These are phyloP conservation scores for Rhagologus leucostigma DNA, from an alignment of 2,113 vertebrate species.

Conservation along the genomic window DNA sequence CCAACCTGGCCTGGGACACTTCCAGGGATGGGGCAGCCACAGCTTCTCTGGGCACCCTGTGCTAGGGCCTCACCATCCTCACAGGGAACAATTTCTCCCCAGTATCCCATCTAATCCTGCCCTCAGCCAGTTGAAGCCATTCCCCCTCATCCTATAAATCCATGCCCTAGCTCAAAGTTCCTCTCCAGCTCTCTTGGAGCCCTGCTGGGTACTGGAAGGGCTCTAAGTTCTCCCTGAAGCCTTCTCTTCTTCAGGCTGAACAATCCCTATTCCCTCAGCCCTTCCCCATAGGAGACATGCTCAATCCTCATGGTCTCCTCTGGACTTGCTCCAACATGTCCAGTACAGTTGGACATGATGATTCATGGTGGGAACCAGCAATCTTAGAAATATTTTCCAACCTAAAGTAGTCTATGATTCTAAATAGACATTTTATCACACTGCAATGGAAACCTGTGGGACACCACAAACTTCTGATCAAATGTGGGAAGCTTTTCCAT, in stretches of 20 bases:
- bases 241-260: neutral
- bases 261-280: neutral
- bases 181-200: neutral
- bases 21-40: neutral
- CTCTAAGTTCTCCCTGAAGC: neutral
- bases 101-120: neutral
- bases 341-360: neutral
- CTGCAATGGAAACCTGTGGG: neutral
- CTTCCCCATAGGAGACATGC: neutral
- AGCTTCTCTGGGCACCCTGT: neutral
- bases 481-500: neutral
- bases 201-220: neutral
- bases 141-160: accelerated
- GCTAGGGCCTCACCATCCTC: neutral
- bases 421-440: neutral
- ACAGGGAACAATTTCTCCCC: neutral
- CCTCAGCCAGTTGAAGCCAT: neutral
- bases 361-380: neutral
- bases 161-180: neutral
- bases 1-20: neutral
- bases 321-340: neutral
- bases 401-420: too few species aligned
- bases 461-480: neutral
- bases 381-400: neutral
- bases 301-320: neutral